Evolutionary conservation across 2,113 vertebrate species (phyloP).

Genomic region (Heterotilapia buettikoferi): DNA sequence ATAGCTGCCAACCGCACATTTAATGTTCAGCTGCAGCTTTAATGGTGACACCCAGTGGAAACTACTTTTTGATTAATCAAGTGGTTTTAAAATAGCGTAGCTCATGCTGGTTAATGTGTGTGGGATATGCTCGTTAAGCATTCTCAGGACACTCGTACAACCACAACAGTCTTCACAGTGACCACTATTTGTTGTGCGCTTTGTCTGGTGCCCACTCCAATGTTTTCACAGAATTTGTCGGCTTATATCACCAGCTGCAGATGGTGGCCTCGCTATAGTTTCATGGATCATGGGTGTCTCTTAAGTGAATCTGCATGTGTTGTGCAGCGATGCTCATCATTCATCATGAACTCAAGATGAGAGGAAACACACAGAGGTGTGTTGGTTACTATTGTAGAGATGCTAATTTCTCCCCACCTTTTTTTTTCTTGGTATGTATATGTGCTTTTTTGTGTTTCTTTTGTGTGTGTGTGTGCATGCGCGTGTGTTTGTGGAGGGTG

Average conservation of each 20-base stretch:
- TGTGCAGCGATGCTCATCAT: background rate
- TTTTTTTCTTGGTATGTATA: background rate
- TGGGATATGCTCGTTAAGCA: background rate
- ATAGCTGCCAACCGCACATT: background rate
- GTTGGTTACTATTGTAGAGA: background rate
- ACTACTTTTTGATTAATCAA: background rate
- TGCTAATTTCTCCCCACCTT: background rate
- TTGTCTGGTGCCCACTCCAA: background rate
- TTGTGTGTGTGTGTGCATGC: accelerated
- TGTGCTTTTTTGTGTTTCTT: background rate
- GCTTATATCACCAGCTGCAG: background rate
- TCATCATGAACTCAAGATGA: background rate
- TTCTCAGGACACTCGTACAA: background rate
- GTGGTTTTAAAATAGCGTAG: background rate
- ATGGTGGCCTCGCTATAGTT: background rate
- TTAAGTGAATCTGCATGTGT: background rate
- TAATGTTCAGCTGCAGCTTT: background rate
- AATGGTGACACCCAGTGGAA: background rate
- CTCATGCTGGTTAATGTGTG: background rate
- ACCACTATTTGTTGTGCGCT: background rate
- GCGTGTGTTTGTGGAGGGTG: accelerated
- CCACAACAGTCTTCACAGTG: background rate
- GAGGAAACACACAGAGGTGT: background rate
- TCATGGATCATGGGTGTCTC: background rate
- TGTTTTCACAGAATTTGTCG: background rate